Base-by-base conservation (phyloP, 2,797 vertebrate species). In the Falco rusticolus region DNA sequence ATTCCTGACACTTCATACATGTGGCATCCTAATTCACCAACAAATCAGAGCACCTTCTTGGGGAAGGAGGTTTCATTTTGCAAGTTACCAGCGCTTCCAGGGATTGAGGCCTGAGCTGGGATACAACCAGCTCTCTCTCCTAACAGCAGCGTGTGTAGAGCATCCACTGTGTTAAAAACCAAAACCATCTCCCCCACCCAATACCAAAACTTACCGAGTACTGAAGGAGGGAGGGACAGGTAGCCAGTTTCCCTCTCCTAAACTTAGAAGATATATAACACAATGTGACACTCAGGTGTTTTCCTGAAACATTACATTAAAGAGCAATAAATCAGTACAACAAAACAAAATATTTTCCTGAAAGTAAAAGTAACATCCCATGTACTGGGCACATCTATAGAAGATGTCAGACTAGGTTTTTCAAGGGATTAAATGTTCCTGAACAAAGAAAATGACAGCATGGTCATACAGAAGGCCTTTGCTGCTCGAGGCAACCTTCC, bases 221-320 rank as follows among this genome's bases (percentile, higher is more conserved):
- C 57, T 4, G 18, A 80, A 33, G 21, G 17, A 79, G n/a, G 26
- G 59, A 87, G 22, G 56, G 41, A 51, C 0, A 34, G 16, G 47
- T 13, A 87, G 68, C 12, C 39, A 59, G 29, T 8, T 93, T 76
- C 41, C 45, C 78, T 31, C 60, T 94, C 59, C 33, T 72, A 21
- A 82, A 79, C 60, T 63, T 47, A 45, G 61, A 24, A n/a, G 41
- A 59, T 25, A 59, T 16, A 5, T 39, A 74, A 92, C 72, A 88
- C 45, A 84, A 28, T 3, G 28, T 56, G 61, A 87, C 59, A 86
- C 33, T 20, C 45, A 10, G 20, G 57, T 33, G 45, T 51, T 89
- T 53, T 79, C 86, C 92, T 80, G 53, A 98, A 96, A 33, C 53
- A 87, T 76, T 95, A 84, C 34, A 91, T 69, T 96, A 75, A 93